Conservation (phyloP, 2,113 vertebrate genomes). For the Phylloscopus whistleri region DNA sequence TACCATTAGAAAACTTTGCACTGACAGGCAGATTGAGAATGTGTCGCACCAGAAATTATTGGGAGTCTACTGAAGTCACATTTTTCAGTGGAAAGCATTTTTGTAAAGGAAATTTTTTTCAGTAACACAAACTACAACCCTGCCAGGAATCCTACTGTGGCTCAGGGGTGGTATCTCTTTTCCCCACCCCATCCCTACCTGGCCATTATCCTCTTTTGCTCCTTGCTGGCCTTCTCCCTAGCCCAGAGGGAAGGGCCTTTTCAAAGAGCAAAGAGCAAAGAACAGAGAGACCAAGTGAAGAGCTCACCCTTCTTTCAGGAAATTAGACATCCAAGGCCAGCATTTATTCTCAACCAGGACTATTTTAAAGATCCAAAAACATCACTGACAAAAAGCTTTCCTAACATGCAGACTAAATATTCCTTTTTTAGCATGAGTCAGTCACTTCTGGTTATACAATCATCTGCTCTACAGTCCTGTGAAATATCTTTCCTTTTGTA, state of each 20-base stretch:
- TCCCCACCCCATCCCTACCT: not conserved
- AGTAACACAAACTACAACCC: not conserved
- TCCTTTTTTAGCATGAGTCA: not conserved
- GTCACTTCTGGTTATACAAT: not conserved
- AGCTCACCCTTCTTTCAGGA: not conserved
- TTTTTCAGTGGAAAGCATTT: not conserved
- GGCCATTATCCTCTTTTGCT: not conserved
- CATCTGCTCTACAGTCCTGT: not conserved
- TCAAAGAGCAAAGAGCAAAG: not conserved
- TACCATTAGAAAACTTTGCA: not conserved
- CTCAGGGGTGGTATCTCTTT: not conserved
- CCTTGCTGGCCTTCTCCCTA: not conserved
- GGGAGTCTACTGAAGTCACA: not conserved
- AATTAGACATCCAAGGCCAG: not conserved
- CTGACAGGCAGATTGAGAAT: not conserved
- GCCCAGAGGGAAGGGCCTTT: not conserved
- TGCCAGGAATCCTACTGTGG: not conserved
- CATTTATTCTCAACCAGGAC: not conserved
- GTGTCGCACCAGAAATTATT: not conserved
- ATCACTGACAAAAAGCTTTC: constrained; percentile 6
- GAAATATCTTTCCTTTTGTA: not conserved
- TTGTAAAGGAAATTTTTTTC: not conserved
- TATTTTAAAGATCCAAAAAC: constrained; percentile 1
- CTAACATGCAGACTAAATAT: not conserved
- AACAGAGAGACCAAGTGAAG: not conserved